phyloP scores from a whole-genome alignment of 2,797 vertebrate species.

The Allochrocebus solatus region DNA sequence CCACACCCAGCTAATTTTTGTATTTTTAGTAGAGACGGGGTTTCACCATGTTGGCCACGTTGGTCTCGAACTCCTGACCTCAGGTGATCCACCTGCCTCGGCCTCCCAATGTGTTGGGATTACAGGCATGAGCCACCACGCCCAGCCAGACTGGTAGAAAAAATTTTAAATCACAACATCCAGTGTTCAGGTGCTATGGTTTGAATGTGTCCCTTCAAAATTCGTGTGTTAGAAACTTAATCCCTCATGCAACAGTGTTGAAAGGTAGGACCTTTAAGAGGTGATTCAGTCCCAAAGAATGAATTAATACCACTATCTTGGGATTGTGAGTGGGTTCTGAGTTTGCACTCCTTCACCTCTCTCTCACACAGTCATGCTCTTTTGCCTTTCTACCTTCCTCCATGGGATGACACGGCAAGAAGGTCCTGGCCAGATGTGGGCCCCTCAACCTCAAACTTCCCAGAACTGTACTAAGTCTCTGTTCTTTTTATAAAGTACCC shows the following conservation, averaged over 20 bases:
- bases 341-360: neutral
- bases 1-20: neutral
- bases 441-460: neutral
- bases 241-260: neutral
- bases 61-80: neutral
- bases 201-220: neutral
- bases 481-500: neutral
- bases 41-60: neutral
- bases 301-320: neutral
- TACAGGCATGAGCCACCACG: neutral
- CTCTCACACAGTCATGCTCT: neutral
- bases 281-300: neutral
- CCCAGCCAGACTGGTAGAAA: neutral
- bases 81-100: neutral
- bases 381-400: neutral
- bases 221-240: neutral
- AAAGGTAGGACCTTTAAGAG: neutral
- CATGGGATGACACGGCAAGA: neutral
- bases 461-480: neutral
- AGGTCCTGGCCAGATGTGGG: neutral
- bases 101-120: neutral
- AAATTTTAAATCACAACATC: neutral
- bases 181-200: neutral
- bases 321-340: neutral
- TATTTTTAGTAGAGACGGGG: neutral